A percentile compares a stretch with the other conserved stretches of the same genome.
These are phyloP conservation scores for Neotoma lepida DNA, from an alignment of 2,113 vertebrate species.

Conservation along the genomic window DNA sequence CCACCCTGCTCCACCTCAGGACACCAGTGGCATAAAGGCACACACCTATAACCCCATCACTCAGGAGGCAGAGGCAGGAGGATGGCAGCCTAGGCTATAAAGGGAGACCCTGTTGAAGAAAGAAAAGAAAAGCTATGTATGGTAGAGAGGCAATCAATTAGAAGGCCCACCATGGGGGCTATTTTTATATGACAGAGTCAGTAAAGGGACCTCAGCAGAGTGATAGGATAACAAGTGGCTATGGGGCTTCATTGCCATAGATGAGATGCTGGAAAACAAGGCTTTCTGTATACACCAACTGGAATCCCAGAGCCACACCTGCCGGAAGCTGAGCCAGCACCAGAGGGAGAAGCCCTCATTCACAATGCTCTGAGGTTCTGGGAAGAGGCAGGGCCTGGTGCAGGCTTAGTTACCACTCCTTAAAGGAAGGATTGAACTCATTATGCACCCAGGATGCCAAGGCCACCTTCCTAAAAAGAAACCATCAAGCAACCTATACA, in stretches of 20 bases:
- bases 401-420: background rate
- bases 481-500: fast-evolving
- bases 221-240: fast-evolving
- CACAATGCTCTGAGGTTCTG: background rate
- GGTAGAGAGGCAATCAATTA: background rate
- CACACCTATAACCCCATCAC: background rate
- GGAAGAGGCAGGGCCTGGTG: background rate
- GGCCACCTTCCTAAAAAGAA: background rate
- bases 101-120: background rate
- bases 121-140: too few species aligned
- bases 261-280: background rate
- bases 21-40: background rate
- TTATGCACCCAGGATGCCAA: background rate
- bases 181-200: background rate
- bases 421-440: background rate
- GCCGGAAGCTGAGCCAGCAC: background rate
- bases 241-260: fast-evolving
- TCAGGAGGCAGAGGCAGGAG: background rate
- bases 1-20: background rate
- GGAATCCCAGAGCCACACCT: background rate
- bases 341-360: background rate
- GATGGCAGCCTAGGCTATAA: background rate
- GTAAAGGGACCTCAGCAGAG: background rate
- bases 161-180: background rate
- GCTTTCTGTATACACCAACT: background rate